phyloP scores from a whole-genome alignment of 2,797 vertebrate genomes.

The Carapus acus region DNA sequence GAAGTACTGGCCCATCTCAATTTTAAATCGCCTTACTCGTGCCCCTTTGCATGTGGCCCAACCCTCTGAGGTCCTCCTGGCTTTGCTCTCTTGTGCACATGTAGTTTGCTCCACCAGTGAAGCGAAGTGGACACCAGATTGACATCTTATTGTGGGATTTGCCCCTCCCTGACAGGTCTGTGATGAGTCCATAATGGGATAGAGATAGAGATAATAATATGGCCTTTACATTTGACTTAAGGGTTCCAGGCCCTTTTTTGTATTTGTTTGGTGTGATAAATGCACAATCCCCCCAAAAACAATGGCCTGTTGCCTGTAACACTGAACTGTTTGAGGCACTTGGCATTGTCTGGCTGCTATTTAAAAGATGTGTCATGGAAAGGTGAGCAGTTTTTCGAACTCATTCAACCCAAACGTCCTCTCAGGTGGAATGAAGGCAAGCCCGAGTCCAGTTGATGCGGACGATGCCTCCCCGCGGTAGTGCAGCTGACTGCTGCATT shows the following conservation, averaged over 20 bases:
- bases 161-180: constrained; percentile 35
- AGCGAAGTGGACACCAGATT: constrained; percentile 38
- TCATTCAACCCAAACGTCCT: no score
- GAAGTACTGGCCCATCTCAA: background rate
- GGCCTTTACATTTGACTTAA: background rate
- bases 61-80: constrained; percentile 1
- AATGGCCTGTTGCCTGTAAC: no score
- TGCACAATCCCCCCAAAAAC: no score
- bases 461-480: constrained; percentile 13
- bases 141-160: constrained; percentile 49
- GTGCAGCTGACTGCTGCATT: constrained; percentile 11
- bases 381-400: background rate
- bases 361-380: no score
- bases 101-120: constrained; percentile 18
- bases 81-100: constrained; percentile 19
- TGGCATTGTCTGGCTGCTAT: no score
- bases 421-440: background rate
- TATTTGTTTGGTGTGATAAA: no score
- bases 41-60: no score
- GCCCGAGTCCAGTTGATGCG: background rate
- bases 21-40: no score
- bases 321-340: no score
- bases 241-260: background rate
- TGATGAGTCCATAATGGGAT: constrained; percentile 30
- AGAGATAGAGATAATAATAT: constrained; percentile 40